These are phyloP conservation scores for Orientallactaga sibirica DNA, from an alignment of 2,797 vertebrate species.

Conservation along the genomic window DNA sequence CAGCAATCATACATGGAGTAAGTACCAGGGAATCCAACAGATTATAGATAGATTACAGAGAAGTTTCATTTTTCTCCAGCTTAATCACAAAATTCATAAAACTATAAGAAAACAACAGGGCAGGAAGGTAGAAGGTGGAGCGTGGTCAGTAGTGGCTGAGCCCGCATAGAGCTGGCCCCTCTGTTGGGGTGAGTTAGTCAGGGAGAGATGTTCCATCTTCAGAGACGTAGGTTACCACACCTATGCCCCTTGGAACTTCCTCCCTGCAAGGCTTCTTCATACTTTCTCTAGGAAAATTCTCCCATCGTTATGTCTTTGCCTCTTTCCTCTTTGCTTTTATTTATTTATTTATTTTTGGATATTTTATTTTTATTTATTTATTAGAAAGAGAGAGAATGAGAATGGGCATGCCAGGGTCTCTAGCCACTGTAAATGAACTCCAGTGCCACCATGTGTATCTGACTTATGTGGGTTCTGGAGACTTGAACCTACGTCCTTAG, in stretches of 20 bases:
- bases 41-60: background rate
- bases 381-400: too few relatives aligned
- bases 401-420: too few relatives aligned
- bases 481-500: too few relatives aligned
- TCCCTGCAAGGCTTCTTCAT: too few relatives aligned
- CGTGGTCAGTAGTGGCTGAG: background rate
- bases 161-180: background rate
- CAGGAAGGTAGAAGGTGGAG: background rate
- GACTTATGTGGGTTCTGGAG: too few relatives aligned
- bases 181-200: background rate
- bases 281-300: background rate
- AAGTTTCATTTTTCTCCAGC: slow-evolving; percentile 39
- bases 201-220: background rate
- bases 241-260: background rate
- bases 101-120: background rate
- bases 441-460: too few relatives aligned
- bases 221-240: background rate
- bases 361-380: too few relatives aligned
- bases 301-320: background rate
- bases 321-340: background rate
- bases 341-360: too few relatives aligned
- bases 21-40: too few relatives aligned
- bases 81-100: slow-evolving; percentile 50
- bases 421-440: too few relatives aligned
- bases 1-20: background rate